Percentiles rank a stretch among this genome's conserved stretches.
Evolutionary conservation across 2,797 vertebrate species (phyloP).

Genomic region (Pseudocheirus occidentalis): DNA sequence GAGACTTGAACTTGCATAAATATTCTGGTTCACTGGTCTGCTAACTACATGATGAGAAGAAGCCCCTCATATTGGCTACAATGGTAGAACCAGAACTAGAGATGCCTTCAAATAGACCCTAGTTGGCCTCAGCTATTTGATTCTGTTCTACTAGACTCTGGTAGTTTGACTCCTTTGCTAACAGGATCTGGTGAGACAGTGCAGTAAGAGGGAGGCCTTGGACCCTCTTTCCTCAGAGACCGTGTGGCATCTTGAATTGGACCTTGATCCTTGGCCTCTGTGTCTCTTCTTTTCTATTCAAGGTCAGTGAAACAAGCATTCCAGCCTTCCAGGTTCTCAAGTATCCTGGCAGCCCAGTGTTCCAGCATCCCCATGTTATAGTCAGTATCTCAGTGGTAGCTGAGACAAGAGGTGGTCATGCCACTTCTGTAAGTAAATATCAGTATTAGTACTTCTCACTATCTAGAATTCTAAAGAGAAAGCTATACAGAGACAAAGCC

Average conservation of each 20-base stretch:
- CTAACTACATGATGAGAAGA: background rate
- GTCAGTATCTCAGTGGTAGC: background rate
- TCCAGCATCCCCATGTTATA: background rate
- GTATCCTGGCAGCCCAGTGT: background rate
- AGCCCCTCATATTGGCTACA: background rate
- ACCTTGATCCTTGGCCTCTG: background rate
- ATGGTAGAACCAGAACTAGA: background rate
- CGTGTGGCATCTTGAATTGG: background rate
- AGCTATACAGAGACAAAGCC: background rate
- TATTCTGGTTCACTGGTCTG: background rate
- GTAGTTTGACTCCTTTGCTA: background rate
- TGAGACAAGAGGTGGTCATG: background rate
- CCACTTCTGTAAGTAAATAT: background rate
- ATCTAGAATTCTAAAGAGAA: background rate
- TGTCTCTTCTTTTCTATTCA: background rate
- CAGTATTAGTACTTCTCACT: background rate
- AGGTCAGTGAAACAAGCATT: background rate
- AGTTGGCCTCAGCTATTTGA: background rate
- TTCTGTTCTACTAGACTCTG: background rate
- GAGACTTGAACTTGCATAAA: background rate
- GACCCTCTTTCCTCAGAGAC: background rate
- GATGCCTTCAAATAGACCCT: background rate
- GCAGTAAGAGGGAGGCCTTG: background rate
- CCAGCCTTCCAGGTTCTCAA: background rate
- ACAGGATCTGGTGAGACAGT: background rate